Conservation (phyloP, 2,113 vertebrate genomes). For the Nothocercus nigrocapillus region DNA sequence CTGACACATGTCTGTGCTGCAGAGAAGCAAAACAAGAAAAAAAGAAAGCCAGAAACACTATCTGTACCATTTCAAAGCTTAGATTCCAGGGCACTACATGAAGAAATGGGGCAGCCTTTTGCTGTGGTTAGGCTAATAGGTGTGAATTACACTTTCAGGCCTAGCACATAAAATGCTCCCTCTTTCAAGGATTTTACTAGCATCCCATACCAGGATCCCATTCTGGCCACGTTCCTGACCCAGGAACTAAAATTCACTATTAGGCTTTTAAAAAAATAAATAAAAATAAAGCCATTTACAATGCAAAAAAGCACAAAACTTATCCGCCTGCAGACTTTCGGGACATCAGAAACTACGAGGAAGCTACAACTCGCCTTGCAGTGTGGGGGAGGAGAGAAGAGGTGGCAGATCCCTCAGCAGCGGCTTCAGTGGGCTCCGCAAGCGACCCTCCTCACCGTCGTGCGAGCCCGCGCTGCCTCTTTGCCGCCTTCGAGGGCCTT, state of each 20-base stretch:
- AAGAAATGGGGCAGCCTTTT: not conserved
- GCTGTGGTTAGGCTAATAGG: not conserved
- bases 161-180: rapidly evolving
- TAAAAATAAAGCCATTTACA: not conserved
- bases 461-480: too few species aligned
- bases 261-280: not conserved
- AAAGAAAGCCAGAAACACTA: rapidly evolving
- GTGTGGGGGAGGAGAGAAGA: rapidly evolving
- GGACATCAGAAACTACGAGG: not conserved
- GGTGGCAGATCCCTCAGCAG: not conserved
- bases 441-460: too few species aligned
- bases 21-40: rapidly evolving
- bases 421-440: too few species aligned
- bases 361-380: rapidly evolving
- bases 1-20: not conserved
- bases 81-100: not conserved
- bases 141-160: not conserved
- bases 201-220: not conserved
- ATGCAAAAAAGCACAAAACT: not conserved
- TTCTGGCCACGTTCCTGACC: not conserved
- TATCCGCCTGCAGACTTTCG: not conserved
- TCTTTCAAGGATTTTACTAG: not conserved
- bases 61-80: not conserved
- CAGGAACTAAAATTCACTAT: not conserved
- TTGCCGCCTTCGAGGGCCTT: too few species aligned